Percentiles rank a stretch among this genome's conserved stretches.
Evolutionary conservation across 2,888 invertebrate genomes (phyloP).

Genomic region (Polyommatus iphigenia): DNA sequence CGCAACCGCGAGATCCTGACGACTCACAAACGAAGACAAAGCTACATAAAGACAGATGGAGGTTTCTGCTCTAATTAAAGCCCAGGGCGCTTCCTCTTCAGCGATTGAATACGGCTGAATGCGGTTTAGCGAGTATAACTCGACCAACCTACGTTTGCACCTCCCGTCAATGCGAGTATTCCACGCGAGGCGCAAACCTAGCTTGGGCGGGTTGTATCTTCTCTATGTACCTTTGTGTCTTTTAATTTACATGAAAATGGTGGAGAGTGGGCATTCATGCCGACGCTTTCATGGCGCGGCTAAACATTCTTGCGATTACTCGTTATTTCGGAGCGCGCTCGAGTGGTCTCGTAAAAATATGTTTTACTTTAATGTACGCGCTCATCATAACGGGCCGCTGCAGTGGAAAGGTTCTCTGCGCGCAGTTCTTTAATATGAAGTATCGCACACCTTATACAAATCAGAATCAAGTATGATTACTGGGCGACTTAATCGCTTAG

Average conservation of each 20-base stretch:
- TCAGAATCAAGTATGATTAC: no score
- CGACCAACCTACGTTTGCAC: background rate
- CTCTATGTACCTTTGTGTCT: constrained; percentile 72
- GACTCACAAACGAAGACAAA: constrained; percentile 64
- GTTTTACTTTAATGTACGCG: constrained; percentile 40
- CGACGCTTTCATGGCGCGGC: constrained; percentile 39
- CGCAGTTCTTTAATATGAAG: no score
- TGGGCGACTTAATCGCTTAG: no score
- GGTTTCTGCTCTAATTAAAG: constrained; percentile 79
- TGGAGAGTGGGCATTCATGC: constrained; percentile 61
- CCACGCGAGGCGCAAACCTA: background rate
- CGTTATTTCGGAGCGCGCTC: constrained; percentile 56
- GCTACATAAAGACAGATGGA: constrained; percentile 74
- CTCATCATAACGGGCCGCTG: background rate
- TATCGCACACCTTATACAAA: no score
- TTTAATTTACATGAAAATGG: constrained; percentile 79
- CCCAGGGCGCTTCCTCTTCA: constrained; percentile 74
- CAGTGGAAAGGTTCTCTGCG: no score
- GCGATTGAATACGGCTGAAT: constrained; percentile 74
- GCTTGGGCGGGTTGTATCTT: constrained; percentile 44
- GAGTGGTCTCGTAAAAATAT: constrained; percentile 66
- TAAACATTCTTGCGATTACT: constrained; percentile 67
- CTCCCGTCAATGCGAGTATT: background rate
- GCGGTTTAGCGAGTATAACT: constrained; percentile 62
- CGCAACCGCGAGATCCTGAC: constrained; percentile 36